Evolutionary conservation across 2,888 invertebrate genomes (phyloP), one percentile per base, ranked within the genome.

Genomic region (Aleiodes testaceus): DNA sequence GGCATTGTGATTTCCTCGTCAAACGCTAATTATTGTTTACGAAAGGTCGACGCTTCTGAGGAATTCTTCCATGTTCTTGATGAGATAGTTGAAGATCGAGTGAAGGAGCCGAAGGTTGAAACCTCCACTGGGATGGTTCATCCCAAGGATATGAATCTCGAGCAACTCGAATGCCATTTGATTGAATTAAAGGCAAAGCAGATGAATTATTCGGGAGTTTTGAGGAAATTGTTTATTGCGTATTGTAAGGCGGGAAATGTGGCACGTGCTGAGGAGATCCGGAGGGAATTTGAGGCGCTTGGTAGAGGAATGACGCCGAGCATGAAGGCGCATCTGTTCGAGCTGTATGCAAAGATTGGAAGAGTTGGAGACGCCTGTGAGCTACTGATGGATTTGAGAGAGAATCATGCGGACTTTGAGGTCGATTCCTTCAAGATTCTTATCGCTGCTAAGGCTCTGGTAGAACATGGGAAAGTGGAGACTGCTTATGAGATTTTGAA

Each of bases 361-460:
- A 89, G 92, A 75, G 72, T 91, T 0, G 87, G 90, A 0, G 83
- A 89, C 16, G 92, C 93, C 0, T 88, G 91, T 69, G 63, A 88
- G 0, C 82, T 87, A 9, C 88, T 92, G 12, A 83, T 88, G 0
- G 89, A 91, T n/a, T 82, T 93, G 2, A 90, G 88, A 79, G 87
- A 85, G 70, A 80, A 84, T 0, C 87, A 89, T 72, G 89, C 91
- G 3, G 89, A 88, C 71, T 93, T 93, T 80, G 84, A 82, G 0
- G 78, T 93, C 14, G 93, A 94, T 81, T 91, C 91, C 77, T 91
- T 88, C 80, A 94, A 94, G 84, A 84, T 93, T 1, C 87, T 94
- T 1, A 91, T 92, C 79, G 91, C 90, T 71, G 92, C 92, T 0
- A 89, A 90, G 0, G 85, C 92, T 4, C 88, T 93, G 83, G 90